Evolutionary conservation across 2,888 invertebrate species (phyloP).

Genomic region (Nemotelus pantherinus): DNA sequence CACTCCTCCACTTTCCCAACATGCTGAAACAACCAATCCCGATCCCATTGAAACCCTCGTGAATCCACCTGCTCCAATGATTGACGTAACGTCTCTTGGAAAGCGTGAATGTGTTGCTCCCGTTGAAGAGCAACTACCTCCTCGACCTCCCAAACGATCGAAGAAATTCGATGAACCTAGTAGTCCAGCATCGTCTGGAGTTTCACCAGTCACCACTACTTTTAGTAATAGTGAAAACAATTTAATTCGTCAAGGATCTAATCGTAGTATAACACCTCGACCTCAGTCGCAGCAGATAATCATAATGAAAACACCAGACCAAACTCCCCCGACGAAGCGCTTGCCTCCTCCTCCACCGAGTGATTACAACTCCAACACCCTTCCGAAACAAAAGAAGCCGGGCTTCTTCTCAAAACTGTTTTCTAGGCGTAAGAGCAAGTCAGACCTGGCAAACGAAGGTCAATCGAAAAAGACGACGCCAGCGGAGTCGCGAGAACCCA

Average conservation of each 20-base stretch:
- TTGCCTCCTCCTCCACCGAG: conserved; percentile 66
- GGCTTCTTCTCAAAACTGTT: conserved; percentile 74
- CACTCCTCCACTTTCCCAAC: conserved; percentile 59
- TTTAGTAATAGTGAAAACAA: conserved; percentile 58
- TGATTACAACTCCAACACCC: conserved; percentile 59
- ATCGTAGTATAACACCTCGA: conserved; percentile 53
- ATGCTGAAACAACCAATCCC: conserved; percentile 64
- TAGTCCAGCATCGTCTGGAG: conserved; percentile 7
- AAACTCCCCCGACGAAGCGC: conserved; percentile 67
- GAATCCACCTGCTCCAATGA: conserved; percentile 65
- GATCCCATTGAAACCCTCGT: conserved; percentile 64
- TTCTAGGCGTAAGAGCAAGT: conserved; percentile 68
- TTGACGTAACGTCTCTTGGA: conserved; percentile 64
- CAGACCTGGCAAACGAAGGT: conserved; percentile 59
- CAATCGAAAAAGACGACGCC: conserved; percentile 51
- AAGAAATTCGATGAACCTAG: conserved; percentile 66
- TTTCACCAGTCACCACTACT: not conserved
- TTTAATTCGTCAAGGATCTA: conserved; percentile 53
- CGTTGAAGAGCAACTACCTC: conserved; percentile 75
- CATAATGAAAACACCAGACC: conserved; percentile 62
- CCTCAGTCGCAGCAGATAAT: conserved; percentile 60
- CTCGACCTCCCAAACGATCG: conserved; percentile 82
- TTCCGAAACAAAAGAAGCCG: conserved; percentile 70
- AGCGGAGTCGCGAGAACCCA: conserved; percentile 59
- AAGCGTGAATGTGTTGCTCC: conserved; percentile 68